Percentiles rank a stretch among this genome's conserved stretches.
These are phyloP conservation scores for Neodiprion lecontei DNA, from an alignment of 1,140 invertebrate genomes.

Conservation along the genomic window DNA sequence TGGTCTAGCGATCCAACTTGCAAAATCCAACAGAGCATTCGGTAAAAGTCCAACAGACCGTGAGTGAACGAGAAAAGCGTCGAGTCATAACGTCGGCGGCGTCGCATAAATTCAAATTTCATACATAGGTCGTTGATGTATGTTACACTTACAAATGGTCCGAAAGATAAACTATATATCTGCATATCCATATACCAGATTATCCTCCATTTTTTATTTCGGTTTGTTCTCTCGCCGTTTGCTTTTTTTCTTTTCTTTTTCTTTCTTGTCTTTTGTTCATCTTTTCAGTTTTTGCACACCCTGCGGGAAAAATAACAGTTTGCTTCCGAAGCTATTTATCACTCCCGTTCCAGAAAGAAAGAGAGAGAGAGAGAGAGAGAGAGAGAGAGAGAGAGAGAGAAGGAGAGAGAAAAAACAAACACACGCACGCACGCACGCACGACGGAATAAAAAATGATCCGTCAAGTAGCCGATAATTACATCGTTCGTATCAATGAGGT, in stretches of 20 bases:
- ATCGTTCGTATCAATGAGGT: too few relatives aligned
- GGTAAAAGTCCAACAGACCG: constrained; percentile 27
- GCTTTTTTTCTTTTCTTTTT: too few relatives aligned
- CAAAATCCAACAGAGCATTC: not conserved
- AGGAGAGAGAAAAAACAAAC: constrained; percentile 7
- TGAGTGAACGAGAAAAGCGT: not conserved
- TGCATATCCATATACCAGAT: not conserved
- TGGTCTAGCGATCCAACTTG: not conserved
- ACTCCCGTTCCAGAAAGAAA: constrained; percentile 19
- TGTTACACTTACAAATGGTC: not conserved
- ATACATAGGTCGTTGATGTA: not conserved
- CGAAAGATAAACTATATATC: not conserved
- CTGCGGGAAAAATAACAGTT: too few relatives aligned
- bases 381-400: not conserved
- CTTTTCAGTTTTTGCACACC: too few relatives aligned
- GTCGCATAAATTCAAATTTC: not conserved
- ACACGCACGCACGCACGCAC: too few relatives aligned
- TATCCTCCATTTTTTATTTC: too few relatives aligned
- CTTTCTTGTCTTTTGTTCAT: too few relatives aligned
- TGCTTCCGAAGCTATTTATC: not conserved
- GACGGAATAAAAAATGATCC: too few relatives aligned
- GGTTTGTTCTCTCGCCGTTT: too few relatives aligned
- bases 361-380: not conserved
- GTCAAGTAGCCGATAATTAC: too few relatives aligned
- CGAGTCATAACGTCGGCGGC: not conserved